Base-by-base conservation (phyloP, 2,888 invertebrate species). In the Drosophila setosimentum region DNA sequence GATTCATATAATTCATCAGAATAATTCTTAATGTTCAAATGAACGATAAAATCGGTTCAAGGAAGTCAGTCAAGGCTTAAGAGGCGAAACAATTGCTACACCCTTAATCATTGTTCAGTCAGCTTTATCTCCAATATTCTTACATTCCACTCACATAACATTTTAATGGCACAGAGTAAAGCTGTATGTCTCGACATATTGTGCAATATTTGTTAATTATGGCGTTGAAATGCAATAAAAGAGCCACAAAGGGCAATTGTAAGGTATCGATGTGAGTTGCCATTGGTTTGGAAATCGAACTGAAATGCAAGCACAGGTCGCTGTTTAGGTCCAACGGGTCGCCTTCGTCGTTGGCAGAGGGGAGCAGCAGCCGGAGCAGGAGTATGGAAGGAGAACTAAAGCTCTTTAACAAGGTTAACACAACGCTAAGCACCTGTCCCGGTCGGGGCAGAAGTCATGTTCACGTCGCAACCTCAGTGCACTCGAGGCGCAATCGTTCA, bases 401-500 rank as follows among this genome's bases (percentile, higher is more conserved):
- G 68, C 72, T 79, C 67, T 68, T 89, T 89, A 90, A 88, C 82
- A 77, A 68, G 87, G 81, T 83, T 85, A 87, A 72, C 88, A 82
- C 72, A 82, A 71, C 84, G 75, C 84, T 81, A 82, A 82, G 81
- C 84, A 81, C 78, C 59, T 80, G 82, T 63, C 63, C 71, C 76
- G 32, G 61, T 35, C 37, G 70, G 53, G 48, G 40, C 48, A 63
- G 54, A 32, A 64, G 65, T 50, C 60, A 61, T 62, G 67, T 65
- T 53, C 72, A 68, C 67, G 70, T 66, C 66, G 80, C 88, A 76
- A 73, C 83, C 87, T 77, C 73, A 80, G 68, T 82, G 89, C 86
- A 87, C 89, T 87, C 71, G 80, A 85, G 80, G 80, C 82, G 85
- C 83, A 88, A 83, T 86, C 85, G 90, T 86, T 89, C 88, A 76